These are phyloP conservation scores for Drosophila mimica DNA, from an alignment of 2,888 invertebrate genomes.

Conservation along the genomic window DNA sequence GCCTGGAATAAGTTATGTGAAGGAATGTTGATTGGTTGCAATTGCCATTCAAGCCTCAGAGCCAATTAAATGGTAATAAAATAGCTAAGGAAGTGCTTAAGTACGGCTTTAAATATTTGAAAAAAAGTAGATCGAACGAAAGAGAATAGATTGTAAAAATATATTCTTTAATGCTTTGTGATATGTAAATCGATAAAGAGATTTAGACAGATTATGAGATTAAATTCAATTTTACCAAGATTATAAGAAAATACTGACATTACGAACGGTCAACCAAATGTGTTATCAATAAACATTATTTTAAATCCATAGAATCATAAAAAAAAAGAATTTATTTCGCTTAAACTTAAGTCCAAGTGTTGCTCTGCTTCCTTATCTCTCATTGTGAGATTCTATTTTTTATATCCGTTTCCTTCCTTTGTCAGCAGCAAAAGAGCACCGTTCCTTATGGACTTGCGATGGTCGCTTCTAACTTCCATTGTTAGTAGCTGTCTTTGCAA, in stretches of 20 bases:
- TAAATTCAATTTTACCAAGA: not conserved
- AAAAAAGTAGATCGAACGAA: not conserved
- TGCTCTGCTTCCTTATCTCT: not conserved
- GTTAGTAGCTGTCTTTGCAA: conserved; percentile 39
- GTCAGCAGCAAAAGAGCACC: not conserved
- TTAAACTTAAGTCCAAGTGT: not conserved
- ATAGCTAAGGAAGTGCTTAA: not conserved
- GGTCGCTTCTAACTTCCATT: conserved; percentile 29
- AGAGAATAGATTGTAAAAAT: not conserved
- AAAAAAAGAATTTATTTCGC: not conserved
- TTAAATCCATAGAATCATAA: not conserved
- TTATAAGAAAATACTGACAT: not conserved
- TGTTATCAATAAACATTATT: not conserved
- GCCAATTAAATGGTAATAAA: conserved; percentile 37
- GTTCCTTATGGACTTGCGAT: conserved; percentile 5
- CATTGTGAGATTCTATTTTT: conserved; percentile 2
- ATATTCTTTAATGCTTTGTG: not conserved
- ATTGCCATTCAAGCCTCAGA: conserved; percentile 17
- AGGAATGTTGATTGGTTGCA: conserved; percentile 43
- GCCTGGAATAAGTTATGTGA: conserved; percentile 41
- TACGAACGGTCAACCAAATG: not conserved
- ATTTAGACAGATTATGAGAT: not conserved
- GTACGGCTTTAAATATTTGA: not conserved
- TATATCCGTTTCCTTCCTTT: conserved; percentile 8
- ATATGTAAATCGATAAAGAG: not conserved